These are phyloP conservation scores for Chelonoidis abingdonii DNA, from an alignment of 2,113 vertebrate genomes.

Conservation along the genomic window DNA sequence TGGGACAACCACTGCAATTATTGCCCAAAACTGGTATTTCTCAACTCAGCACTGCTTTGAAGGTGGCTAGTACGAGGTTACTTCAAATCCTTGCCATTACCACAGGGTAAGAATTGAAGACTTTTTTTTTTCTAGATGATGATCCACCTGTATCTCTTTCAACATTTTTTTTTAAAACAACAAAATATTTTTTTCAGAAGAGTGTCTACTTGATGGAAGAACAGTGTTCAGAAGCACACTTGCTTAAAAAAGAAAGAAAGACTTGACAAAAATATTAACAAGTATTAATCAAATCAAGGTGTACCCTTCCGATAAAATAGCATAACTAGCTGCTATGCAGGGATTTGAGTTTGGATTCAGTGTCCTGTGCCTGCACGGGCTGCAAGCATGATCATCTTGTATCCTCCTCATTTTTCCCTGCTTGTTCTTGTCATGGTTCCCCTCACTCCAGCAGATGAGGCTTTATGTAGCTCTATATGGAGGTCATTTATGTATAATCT, in stretches of 20 bases:
- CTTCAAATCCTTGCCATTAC: constrained; percentile 98
- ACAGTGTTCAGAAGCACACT: accelerated
- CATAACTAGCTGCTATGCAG: neutral
- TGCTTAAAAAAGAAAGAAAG: neutral
- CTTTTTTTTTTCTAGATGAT: neutral
- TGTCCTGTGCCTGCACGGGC: neutral
- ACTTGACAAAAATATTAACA: neutral
- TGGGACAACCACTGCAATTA: constrained; percentile 93
- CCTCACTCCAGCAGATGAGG: neutral
- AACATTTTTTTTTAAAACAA: neutral
- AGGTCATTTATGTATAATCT: neutral
- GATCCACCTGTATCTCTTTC: neutral
- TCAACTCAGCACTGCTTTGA: constrained; percentile 95
- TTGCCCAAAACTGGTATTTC: constrained; percentile 93
- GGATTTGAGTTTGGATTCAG: neutral
- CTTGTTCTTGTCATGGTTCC: neutral
- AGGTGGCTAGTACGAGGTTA: constrained; percentile 95
- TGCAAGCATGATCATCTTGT: neutral
- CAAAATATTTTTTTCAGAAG: neutral
- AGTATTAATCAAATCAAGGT: neutral
- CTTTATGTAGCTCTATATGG: neutral
- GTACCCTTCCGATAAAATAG: neutral
- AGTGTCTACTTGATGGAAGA: neutral
- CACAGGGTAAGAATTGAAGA: constrained; percentile 86
- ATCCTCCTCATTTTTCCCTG: neutral